A percentile compares a stretch with the other conserved stretches of the same genome.
Conservation (phyloP, 2,888 invertebrate genomes). For the Dynastes grantii region DNA sequence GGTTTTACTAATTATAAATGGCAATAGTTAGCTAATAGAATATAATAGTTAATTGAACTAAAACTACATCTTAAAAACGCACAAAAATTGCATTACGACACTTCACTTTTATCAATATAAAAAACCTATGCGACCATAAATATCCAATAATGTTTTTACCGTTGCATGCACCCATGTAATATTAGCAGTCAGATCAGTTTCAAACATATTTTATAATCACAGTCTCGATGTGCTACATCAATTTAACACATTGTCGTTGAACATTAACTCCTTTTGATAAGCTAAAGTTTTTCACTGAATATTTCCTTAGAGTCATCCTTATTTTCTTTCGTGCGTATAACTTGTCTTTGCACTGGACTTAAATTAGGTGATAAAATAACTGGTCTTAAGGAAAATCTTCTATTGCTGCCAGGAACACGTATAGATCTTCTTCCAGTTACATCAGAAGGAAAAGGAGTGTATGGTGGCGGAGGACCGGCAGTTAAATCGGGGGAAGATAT, state of each 20-base stretch:
- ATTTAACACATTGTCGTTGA: background rate
- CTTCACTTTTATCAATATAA: too few relatives aligned
- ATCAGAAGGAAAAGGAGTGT: constrained; percentile 63
- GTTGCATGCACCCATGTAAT: too few relatives aligned
- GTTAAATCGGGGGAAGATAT: background rate
- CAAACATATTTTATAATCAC: too few relatives aligned
- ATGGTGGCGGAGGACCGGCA: constrained; percentile 70
- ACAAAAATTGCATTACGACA: too few relatives aligned
- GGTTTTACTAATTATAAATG: too few relatives aligned
- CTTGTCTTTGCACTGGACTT: constrained; percentile 57
- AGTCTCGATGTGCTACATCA: background rate
- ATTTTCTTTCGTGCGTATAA: constrained; percentile 60
- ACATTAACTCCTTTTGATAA: background rate
- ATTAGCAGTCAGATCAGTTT: too few relatives aligned
- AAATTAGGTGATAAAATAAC: constrained; percentile 62
- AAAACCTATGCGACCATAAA: too few relatives aligned
- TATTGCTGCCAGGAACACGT: constrained; percentile 57
- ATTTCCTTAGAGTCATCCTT: constrained; percentile 71
- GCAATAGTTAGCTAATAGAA: too few relatives aligned
- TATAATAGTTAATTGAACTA: too few relatives aligned
- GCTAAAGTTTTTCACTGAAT: constrained; percentile 69
- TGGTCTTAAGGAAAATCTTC: constrained; percentile 71
- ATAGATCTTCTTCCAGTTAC: constrained; percentile 61
- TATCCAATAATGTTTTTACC: too few relatives aligned
- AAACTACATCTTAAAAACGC: too few relatives aligned